Evolutionary conservation across 2,113 vertebrate genomes (phyloP).

Genomic region (Bucco capensis): DNA sequence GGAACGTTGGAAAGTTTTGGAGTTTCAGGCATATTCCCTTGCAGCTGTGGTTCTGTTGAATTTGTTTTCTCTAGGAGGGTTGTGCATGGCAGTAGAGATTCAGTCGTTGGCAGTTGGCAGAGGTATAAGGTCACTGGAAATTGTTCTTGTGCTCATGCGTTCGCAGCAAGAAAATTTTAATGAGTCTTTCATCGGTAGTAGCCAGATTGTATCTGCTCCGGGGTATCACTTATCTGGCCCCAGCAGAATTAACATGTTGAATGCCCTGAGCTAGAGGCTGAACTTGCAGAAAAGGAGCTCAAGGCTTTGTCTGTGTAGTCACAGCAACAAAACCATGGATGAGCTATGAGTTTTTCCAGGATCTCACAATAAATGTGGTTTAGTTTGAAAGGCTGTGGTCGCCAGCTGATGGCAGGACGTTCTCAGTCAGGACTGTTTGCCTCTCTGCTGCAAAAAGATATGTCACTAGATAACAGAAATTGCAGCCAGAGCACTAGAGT

Average conservation of each 20-base stretch:
- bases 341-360: not conserved
- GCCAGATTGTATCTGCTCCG: conserved; percentile 4
- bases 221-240: conserved; percentile 27
- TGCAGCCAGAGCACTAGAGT: not conserved
- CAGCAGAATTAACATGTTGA: not conserved
- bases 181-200: conserved; percentile 18
- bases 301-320: not conserved
- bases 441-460: not conserved
- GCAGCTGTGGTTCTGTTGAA: not conserved
- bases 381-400: not conserved
- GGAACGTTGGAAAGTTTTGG: not conserved
- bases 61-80: conserved; percentile 25
- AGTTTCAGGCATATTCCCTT: not conserved
- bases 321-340: not conserved
- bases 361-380: not conserved
- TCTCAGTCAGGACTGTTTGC: not conserved
- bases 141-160: not conserved
- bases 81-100: not conserved
- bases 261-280: not conserved
- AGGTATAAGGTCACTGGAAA: conserved; percentile 15
- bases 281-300: not conserved
- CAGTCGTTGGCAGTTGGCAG: not conserved
- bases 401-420: not conserved
- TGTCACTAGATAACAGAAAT: not conserved
- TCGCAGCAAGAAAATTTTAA: conserved; percentile 39